Conservation (phyloP, 2,888 invertebrate genomes). For the Nomada fucata region DNA sequence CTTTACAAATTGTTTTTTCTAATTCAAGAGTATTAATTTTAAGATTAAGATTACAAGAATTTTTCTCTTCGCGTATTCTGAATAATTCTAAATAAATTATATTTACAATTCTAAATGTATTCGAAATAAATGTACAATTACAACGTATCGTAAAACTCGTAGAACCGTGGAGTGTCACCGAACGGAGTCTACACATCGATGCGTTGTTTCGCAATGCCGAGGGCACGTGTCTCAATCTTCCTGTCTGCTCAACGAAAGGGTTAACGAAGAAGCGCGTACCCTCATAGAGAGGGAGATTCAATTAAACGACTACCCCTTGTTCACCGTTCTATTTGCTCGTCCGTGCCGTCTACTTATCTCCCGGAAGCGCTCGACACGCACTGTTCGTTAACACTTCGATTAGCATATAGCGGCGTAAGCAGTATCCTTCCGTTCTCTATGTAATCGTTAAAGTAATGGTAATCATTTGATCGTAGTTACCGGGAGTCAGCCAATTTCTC, state of each 20-base stretch:
- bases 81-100: slow-evolving; percentile 8
- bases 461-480: neutral
- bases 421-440: slow-evolving; percentile 1
- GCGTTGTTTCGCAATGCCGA: neutral
- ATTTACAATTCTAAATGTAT: neutral
- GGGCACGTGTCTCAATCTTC: neutral
- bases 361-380: slow-evolving; percentile 57
- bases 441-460: slow-evolving; percentile 15
- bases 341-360: slow-evolving; percentile 26
- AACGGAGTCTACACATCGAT: neutral
- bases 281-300: slow-evolving; percentile 31
- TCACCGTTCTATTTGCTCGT: slow-evolving; percentile 25
- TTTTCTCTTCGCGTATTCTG: neutral
- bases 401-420: slow-evolving; percentile 50
- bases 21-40: too few species aligned
- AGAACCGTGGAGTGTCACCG: neutral
- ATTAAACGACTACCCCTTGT: slow-evolving; percentile 49
- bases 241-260: slow-evolving; percentile 28
- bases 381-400: slow-evolving; percentile 56
- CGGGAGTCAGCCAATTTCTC: neutral
- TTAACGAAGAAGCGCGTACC: slow-evolving; percentile 23
- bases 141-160: neutral
- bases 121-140: slow-evolving; percentile 15
- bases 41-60: slow-evolving; percentile 14
- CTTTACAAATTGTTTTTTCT: too few species aligned